These are phyloP conservation scores for Molanna angustata DNA, from an alignment of 2,888 invertebrate genomes.

Conservation along the genomic window DNA sequence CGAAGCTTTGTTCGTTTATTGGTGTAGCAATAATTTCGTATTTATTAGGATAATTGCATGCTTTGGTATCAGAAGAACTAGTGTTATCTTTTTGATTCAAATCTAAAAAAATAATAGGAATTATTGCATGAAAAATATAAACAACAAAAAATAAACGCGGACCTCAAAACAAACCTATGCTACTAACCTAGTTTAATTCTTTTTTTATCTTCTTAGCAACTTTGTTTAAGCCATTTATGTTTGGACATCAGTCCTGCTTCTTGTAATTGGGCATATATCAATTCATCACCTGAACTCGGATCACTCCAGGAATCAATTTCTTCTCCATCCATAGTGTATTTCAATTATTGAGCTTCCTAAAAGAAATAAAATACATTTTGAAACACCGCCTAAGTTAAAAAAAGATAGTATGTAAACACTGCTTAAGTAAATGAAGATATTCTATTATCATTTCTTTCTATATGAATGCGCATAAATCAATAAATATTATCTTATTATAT, in stretches of 20 bases:
- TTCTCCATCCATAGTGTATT: conserved; percentile 1
- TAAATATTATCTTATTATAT: neutral
- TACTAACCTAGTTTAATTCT: neutral
- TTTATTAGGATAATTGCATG: too few species aligned
- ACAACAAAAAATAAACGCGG: neutral
- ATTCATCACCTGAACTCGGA: neutral
- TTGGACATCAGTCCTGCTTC: conserved; percentile 1
- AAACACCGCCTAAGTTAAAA: conserved; percentile 4
- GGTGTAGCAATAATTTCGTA: too few species aligned
- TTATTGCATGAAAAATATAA: neutral
- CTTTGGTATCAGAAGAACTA: too few species aligned
- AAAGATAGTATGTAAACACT: neutral
- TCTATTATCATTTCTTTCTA: neutral
- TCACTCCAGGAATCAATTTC: neutral
- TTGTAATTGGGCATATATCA: neutral
- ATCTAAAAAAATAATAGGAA: neutral
- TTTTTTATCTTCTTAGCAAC: conserved; percentile 3
- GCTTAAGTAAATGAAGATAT: neutral
- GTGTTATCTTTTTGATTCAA: neutral
- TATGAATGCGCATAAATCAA: neutral
- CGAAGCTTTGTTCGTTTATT: too few species aligned
- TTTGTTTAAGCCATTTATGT: neutral
- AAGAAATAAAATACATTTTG: neutral
- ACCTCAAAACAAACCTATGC: too few species aligned
- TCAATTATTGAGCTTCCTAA: neutral